Conservation (phyloP, 2,888 invertebrate genomes). For the Pyrrhosoma nymphula region DNA sequence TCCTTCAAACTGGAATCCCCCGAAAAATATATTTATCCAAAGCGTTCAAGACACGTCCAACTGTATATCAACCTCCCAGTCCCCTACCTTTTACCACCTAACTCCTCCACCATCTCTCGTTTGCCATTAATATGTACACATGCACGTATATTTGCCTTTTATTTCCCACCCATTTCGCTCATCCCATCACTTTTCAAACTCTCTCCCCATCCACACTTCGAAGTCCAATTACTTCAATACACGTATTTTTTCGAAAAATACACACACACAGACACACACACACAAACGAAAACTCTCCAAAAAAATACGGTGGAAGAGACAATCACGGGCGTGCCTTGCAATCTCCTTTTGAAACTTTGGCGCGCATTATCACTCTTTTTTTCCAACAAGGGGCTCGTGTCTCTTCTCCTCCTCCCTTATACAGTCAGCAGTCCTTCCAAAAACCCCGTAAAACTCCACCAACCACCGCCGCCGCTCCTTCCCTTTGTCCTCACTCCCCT, state of each 20-base stretch:
- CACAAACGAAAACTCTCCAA: neutral
- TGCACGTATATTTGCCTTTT: neutral
- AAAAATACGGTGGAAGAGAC: neutral
- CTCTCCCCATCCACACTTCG: conserved; percentile 10
- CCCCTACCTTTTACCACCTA: neutral
- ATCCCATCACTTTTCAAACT: neutral
- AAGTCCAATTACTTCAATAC: conserved; percentile 67
- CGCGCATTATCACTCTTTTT: conserved; percentile 7
- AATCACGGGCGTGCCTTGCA: neutral
- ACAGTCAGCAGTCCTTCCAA: neutral
- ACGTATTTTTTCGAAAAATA: too few relatives aligned
- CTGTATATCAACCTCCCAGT: neutral
- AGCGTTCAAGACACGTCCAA: conserved; percentile 54
- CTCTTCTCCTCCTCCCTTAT: neutral
- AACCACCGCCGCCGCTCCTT: neutral
- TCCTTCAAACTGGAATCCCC: conserved; percentile 21
- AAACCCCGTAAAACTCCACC: neutral
- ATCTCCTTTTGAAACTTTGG: conserved; percentile 56
- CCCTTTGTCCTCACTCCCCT: conserved; percentile 37
- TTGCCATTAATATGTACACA: neutral
- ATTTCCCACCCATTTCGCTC: neutral
- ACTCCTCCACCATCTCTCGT: neutral
- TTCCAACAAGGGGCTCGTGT: neutral
- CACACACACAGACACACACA: neutral
- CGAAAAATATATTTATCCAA: conserved; percentile 43